A percentile compares a stretch with the other conserved stretches of the same genome.
These are phyloP conservation scores for Spodoptera litura DNA, from an alignment of 1,140 invertebrate genomes.

Conservation along the genomic window DNA sequence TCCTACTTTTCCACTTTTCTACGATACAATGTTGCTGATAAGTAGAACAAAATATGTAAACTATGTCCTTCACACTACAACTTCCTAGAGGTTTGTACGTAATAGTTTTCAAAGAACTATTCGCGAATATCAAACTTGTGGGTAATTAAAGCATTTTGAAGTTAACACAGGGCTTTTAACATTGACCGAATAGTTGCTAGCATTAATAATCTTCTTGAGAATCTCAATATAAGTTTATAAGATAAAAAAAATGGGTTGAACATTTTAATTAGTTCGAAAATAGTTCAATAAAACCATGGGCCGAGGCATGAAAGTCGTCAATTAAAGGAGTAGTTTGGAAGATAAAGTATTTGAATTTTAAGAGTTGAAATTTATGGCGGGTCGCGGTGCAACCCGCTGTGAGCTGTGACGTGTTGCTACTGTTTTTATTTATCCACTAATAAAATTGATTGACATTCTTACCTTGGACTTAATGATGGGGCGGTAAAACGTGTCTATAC, in stretches of 20 bases:
- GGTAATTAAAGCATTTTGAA: conserved; percentile 38
- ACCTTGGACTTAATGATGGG: conserved; percentile 68
- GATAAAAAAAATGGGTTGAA: conserved; percentile 47
- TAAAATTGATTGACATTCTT: conserved; percentile 83
- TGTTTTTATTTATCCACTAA: conserved; percentile 80
- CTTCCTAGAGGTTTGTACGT: background rate
- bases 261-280: conserved; percentile 81
- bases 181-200: conserved; percentile 59
- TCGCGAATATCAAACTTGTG: background rate
- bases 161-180: conserved; percentile 35
- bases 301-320: conserved; percentile 67
- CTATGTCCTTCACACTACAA: background rate
- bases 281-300: conserved; percentile 72
- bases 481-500: conserved; percentile 42
- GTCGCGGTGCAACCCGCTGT: conserved; percentile 47
- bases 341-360: conserved; percentile 72
- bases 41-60: background rate
- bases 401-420: conserved; percentile 64
- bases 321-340: conserved; percentile 63
- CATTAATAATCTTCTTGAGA: conserved; percentile 55
- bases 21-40: background rate
- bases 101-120: conserved; percentile 30
- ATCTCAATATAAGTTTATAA: conserved; percentile 28
- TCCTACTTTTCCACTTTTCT: background rate
- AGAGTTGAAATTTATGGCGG: conserved; percentile 71